Conservation (phyloP, 2,888 invertebrate species). For the Orthosia incerta region DNA sequence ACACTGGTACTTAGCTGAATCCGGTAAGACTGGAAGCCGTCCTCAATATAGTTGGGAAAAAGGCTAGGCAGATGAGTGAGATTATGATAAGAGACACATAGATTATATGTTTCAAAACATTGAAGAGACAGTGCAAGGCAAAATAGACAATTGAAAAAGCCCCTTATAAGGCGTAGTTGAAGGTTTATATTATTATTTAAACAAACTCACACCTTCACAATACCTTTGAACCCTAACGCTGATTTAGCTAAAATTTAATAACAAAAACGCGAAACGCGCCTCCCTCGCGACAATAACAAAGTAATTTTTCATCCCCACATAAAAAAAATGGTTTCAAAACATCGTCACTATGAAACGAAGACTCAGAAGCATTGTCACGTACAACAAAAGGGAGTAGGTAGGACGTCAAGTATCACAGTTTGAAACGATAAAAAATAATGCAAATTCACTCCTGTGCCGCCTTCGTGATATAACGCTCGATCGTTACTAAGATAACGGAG, state of each 20-base stretch:
- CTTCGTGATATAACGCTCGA: constrained; percentile 81
- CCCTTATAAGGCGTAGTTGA: background rate
- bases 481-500: constrained; percentile 87
- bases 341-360: constrained; percentile 78
- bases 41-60: too few species aligned
- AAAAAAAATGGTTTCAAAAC: constrained; percentile 77
- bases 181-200: background rate
- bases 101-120: too few species aligned
- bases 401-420: constrained; percentile 82
- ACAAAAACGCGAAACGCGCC: constrained; percentile 47
- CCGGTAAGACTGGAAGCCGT: too few species aligned
- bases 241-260: constrained; percentile 64
- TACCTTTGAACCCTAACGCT: constrained; percentile 43
- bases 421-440: constrained; percentile 87
- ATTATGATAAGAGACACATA: too few species aligned
- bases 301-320: constrained; percentile 83
- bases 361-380: constrained; percentile 81
- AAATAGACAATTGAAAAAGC: background rate
- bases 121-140: background rate
- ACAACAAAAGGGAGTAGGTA: constrained; percentile 77
- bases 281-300: constrained; percentile 75
- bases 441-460: constrained; percentile 83
- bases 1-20: too few species aligned
- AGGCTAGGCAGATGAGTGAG: too few species aligned
- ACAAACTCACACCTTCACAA: constrained; percentile 26